Evolutionary conservation across 92 coral and sea anemone genomes (phyloP).

Genomic region (Zoanthus sansibaricus): DNA sequence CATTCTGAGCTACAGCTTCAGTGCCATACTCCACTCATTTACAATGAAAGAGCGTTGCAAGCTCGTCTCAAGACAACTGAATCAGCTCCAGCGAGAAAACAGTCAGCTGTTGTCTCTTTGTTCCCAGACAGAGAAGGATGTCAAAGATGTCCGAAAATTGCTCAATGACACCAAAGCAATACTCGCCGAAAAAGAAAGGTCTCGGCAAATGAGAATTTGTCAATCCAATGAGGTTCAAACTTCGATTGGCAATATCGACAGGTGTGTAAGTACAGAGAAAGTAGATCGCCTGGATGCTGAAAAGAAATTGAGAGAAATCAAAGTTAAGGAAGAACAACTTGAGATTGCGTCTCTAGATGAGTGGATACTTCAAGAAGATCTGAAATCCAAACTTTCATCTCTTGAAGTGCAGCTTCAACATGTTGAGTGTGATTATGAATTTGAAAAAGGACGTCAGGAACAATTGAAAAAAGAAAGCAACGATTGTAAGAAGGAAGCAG

Average conservation of each 20-base stretch:
- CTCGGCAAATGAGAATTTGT: background rate
- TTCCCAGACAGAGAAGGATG: background rate
- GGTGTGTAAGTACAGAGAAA: background rate
- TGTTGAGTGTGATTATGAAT: background rate
- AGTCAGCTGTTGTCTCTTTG: background rate
- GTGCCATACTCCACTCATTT: background rate
- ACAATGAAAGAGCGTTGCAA: background rate
- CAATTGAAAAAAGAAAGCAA: background rate
- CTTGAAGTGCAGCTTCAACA: background rate
- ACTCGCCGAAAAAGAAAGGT: background rate
- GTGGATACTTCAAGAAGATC: background rate
- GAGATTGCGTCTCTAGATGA: background rate
- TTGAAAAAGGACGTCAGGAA: background rate
- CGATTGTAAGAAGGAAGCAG: background rate
- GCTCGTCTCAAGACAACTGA: background rate
- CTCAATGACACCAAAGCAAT: background rate
- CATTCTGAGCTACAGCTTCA: too few species aligned
- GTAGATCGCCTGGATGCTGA: background rate
- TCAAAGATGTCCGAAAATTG: background rate
- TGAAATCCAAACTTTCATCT: background rate
- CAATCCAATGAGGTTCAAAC: background rate
- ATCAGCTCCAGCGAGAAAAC: background rate
- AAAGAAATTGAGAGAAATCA: background rate
- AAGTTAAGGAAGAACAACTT: background rate
- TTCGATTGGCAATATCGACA: background rate